These are phyloP conservation scores for Pelusios castaneus DNA, from an alignment of 2,113 vertebrate genomes.

Conservation along the genomic window DNA sequence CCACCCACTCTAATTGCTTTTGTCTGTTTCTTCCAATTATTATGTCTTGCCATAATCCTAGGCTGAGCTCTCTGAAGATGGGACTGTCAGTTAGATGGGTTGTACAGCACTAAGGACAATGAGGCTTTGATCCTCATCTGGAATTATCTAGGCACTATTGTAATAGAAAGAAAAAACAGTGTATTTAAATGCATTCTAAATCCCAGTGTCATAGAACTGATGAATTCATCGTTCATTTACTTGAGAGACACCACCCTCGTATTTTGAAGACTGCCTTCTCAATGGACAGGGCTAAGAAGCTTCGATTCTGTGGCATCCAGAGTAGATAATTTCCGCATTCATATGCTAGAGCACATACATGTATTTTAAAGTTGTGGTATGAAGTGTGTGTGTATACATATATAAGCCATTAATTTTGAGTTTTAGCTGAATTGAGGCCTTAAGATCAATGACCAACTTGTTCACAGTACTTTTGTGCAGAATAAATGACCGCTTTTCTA, in stretches of 20 bases:
- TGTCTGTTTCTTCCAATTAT: not conserved
- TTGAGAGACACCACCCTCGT: not conserved
- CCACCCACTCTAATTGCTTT: not conserved
- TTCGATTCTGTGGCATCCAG: not conserved
- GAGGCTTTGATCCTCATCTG: not conserved
- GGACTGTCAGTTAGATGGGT: not conserved
- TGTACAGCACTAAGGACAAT: not conserved
- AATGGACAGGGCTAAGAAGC: not conserved
- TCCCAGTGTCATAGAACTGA: not conserved
- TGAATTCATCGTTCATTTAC: not conserved
- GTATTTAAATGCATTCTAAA: not conserved
- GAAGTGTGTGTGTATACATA: not conserved
- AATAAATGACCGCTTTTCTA: not conserved
- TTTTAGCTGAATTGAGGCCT: not conserved
- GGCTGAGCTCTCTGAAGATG: not conserved
- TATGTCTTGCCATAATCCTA: not conserved
- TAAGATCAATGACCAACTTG: not conserved
- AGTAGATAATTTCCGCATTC: not conserved
- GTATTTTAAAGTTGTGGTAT: not conserved
- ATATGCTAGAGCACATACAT: not conserved
- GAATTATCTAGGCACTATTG: not conserved
- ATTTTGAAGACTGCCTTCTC: not conserved
- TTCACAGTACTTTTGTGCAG: not conserved
- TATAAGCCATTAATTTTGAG: fast-evolving
- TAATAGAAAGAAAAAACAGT: not conserved